A percentile compares a stretch with the other conserved stretches of the same genome.
Evolutionary conservation across 2,797 vertebrate genomes (phyloP).

Genomic region (Poecilia gillii): DNA sequence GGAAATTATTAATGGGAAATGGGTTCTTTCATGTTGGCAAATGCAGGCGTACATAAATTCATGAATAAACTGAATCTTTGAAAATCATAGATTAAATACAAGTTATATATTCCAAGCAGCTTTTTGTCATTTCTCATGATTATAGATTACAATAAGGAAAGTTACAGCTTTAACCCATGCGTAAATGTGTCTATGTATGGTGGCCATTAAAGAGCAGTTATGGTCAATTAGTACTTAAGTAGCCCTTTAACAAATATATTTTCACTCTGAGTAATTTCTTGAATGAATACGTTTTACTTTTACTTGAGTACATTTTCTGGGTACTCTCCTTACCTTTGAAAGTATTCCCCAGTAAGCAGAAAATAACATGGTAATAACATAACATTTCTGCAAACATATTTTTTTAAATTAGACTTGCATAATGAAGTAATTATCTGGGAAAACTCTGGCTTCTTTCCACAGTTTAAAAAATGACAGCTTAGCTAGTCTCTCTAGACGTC

Average conservation of each 20-base stretch:
- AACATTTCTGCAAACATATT: neutral
- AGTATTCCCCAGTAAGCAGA: neutral
- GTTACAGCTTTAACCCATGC: neutral
- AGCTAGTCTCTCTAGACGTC: neutral
- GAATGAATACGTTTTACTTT: neutral
- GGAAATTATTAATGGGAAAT: conserved; percentile 8
- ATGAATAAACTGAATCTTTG: neutral
- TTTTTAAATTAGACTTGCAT: neutral
- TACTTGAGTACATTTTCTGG: neutral
- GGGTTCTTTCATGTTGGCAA: neutral
- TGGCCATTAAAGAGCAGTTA: neutral
- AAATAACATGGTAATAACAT: neutral
- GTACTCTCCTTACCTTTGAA: neutral
- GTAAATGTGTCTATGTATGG: neutral
- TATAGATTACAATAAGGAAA: neutral
- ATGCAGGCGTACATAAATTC: neutral
- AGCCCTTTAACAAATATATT: neutral
- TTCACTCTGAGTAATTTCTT: neutral
- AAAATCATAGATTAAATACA: neutral
- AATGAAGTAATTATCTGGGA: neutral
- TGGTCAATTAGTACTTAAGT: neutral
- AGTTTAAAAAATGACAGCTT: neutral
- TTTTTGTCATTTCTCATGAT: neutral
- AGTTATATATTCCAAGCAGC: neutral
- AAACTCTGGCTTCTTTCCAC: neutral